Conservation (phyloP, 2,113 vertebrate genomes). For the Hippolais icterina region DNA sequence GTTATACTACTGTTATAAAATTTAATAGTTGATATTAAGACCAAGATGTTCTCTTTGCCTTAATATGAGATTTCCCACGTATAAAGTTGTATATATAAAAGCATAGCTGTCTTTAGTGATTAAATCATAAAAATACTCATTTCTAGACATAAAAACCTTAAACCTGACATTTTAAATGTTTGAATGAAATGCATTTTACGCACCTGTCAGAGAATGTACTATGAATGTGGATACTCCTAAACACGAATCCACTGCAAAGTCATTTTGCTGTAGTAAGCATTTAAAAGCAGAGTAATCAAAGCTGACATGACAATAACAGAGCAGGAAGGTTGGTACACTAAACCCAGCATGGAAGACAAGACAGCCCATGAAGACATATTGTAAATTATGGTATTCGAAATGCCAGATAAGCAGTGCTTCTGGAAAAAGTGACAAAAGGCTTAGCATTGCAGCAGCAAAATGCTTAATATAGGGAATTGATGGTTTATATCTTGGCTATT, state of each 20-base stretch:
- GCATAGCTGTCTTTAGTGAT: not conserved
- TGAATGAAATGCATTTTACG: not conserved
- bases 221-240: not conserved
- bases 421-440: not conserved
- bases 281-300: slow-evolving; percentile 16
- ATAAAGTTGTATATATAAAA: not conserved
- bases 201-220: not conserved
- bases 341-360: not conserved
- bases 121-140: not conserved
- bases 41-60: not conserved
- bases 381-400: not conserved
- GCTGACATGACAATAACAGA: not conserved
- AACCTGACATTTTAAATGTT: not conserved
- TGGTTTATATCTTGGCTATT: not conserved
- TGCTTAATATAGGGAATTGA: not conserved
- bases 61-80: not conserved
- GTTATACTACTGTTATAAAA: too few relatives aligned
- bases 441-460: not conserved
- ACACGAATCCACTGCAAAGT: not conserved
- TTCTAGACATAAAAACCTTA: not conserved
- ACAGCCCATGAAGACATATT: not conserved
- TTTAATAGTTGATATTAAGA: not conserved
- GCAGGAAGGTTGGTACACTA: not conserved
- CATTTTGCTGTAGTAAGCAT: not conserved
- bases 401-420: not conserved